Percentiles rank a stretch among this genome's conserved stretches.
Evolutionary conservation across 2,888 invertebrate genomes (phyloP).

Genomic region (Coelinius sp.): DNA sequence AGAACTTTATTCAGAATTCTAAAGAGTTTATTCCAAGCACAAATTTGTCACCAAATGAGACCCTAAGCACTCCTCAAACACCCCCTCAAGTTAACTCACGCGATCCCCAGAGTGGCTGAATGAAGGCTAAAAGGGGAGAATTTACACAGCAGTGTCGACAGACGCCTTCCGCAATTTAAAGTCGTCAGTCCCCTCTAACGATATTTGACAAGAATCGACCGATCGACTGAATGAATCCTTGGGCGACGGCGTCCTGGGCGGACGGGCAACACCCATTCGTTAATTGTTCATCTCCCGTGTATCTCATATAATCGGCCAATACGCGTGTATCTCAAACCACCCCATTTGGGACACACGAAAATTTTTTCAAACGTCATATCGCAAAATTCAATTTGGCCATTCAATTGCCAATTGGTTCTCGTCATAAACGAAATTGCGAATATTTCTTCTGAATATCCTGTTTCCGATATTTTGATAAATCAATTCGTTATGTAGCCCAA

Average conservation of each 20-base stretch:
- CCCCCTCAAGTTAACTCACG: slow-evolving; percentile 35
- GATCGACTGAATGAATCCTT: slow-evolving; percentile 53
- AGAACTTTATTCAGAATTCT: neutral
- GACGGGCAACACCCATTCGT: slow-evolving; percentile 57
- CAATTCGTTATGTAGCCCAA: neutral
- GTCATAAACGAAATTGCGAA: slow-evolving; percentile 51
- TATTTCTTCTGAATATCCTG: neutral
- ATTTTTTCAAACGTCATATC: slow-evolving; percentile 33
- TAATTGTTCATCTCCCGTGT: slow-evolving; percentile 70
- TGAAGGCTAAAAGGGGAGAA: neutral
- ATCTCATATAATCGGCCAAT: slow-evolving; percentile 54
- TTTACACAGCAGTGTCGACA: slow-evolving; percentile 42
- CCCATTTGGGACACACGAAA: slow-evolving; percentile 20
- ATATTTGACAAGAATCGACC: slow-evolving; percentile 54
- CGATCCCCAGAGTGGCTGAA: slow-evolving; percentile 15
- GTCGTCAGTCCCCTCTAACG: slow-evolving; percentile 43
- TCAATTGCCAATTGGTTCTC: slow-evolving; percentile 62
- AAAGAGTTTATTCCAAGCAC: slow-evolving; percentile 7
- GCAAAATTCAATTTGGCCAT: slow-evolving; percentile 59
- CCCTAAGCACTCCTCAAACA: slow-evolving; percentile 35
- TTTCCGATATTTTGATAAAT: neutral
- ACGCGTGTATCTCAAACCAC: slow-evolving; percentile 36
- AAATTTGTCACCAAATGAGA: slow-evolving; percentile 4
- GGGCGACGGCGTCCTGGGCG: slow-evolving; percentile 64
- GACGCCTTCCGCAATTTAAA: slow-evolving; percentile 53